Evolutionary conservation across 2,797 vertebrate genomes (phyloP).

Genomic region (Gouania willdenowi): DNA sequence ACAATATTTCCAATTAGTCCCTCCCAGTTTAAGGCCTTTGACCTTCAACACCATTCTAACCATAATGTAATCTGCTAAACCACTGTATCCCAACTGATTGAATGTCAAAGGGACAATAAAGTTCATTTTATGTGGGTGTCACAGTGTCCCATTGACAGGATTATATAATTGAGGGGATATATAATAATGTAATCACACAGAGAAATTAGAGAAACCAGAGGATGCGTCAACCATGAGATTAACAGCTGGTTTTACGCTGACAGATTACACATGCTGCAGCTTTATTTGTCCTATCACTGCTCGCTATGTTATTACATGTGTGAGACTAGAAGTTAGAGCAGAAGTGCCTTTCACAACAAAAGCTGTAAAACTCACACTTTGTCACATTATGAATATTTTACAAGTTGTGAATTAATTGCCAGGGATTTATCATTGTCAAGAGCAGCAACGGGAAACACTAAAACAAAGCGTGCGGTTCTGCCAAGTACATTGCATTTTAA

Average conservation of each 20-base stretch:
- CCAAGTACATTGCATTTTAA: slow-evolving; percentile 15
- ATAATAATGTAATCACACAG: slow-evolving; percentile 65
- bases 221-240: slow-evolving; percentile 35
- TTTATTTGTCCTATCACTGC: not conserved
- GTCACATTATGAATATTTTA: not conserved
- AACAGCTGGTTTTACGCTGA: slow-evolving; percentile 38
- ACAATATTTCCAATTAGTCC: slow-evolving; percentile 40
- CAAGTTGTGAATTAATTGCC: slow-evolving; percentile 4
- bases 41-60: slow-evolving; percentile 44
- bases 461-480: slow-evolving; percentile 1
- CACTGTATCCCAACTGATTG: slow-evolving; percentile 55
- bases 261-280: slow-evolving; percentile 52
- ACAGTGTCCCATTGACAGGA: slow-evolving; percentile 64
- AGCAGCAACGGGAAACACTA: not conserved
- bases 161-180: slow-evolving; percentile 58
- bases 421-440: slow-evolving; percentile 2
- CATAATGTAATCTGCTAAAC: slow-evolving; percentile 46
- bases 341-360: not conserved
- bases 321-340: not conserved
- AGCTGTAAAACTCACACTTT: slow-evolving; percentile 1
- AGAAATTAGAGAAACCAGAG: slow-evolving; percentile 52
- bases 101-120: slow-evolving; percentile 39
- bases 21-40: slow-evolving; percentile 40
- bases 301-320: slow-evolving; percentile 1
- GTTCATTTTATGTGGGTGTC: slow-evolving; percentile 40